Evolutionary conservation across 2,113 vertebrate species (phyloP).

Genomic region (Origma solitaria): DNA sequence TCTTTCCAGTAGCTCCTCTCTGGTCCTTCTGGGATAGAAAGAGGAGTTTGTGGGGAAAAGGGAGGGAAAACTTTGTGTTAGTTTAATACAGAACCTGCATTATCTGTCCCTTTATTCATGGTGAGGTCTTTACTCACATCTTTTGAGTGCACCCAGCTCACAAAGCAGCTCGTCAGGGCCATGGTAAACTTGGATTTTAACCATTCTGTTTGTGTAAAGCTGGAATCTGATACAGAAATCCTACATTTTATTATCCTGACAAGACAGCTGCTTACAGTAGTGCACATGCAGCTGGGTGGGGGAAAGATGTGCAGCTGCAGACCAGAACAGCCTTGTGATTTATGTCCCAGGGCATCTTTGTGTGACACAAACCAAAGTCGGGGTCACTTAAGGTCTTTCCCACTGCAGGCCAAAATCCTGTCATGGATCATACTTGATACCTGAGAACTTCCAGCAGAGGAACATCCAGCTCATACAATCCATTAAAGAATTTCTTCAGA

Average conservation of each 20-base stretch:
- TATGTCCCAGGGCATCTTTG: neutral
- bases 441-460: conserved; percentile 91
- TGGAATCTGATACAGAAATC: neutral
- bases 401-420: conserved; percentile 60
- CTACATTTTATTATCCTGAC: neutral
- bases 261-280: neutral
- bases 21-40: neutral
- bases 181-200: neutral
- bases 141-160: neutral
- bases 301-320: neutral
- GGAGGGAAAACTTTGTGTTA: neutral
- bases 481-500: conserved; percentile 86
- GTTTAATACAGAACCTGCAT: neutral
- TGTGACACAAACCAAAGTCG: neutral
- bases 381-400: neutral
- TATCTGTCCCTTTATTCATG: neutral
- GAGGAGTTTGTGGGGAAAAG: neutral
- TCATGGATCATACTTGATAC: conserved; percentile 78
- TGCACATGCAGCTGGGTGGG: neutral
- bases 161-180: rapidly evolving
- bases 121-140: neutral
- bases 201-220: neutral
- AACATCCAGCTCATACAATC: conserved; percentile 93
- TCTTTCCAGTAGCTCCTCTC: neutral
- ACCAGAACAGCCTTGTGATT: neutral